Base-by-base conservation (phyloP, 2,888 invertebrate genomes). In the Osedax frankpressi region DNA sequence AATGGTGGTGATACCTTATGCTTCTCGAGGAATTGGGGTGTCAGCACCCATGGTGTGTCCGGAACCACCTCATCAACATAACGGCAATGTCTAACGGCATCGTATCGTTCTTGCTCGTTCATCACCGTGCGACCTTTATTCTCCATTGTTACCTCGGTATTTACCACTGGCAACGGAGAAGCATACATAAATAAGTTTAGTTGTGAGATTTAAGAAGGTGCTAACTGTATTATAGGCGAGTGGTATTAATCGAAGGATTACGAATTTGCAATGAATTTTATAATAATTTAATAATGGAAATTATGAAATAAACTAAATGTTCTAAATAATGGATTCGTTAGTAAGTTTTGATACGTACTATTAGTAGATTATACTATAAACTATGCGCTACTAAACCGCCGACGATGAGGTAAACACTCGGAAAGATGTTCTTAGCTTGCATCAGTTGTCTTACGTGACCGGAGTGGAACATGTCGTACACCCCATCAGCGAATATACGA, bases 391-490 rank as follows among this genome's bases (percentile, higher is more conserved):
- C n/a, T n/a, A n/a, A 84, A 93, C 93, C 93, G 87, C 98, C 98
- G 80, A 97, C 96, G 80, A 98, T 94, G 75, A 97, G 89, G 85
- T 96, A 94, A 63, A 94, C 92, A 84, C 94, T 93, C 30, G 94
- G 93, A 85, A 96, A 95, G 75, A 93, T 89, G 81, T 91, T 92
- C 87, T 98, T 98, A 74, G 95, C 96, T 87, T 96, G 97, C 89
- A 93, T 91, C 77, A 97, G 87, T 83, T 97, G 95, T 75, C 94
- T 87, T 73, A 96, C 94, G 86, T 98, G 97, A 1, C 97, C 97
- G 85, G 94, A 93, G 87, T 98, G 97, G 86, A 98, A 98, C 83
- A 98, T 89, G 87, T 98, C 97, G 84, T 97, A 98, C 81, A 97
- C 95, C 78, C 97, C 97, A 87, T 98, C 97, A 1, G 97, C 94